Evolutionary conservation across 2,113 vertebrate species (phyloP).

Genomic region (Nibea albiflora): DNA sequence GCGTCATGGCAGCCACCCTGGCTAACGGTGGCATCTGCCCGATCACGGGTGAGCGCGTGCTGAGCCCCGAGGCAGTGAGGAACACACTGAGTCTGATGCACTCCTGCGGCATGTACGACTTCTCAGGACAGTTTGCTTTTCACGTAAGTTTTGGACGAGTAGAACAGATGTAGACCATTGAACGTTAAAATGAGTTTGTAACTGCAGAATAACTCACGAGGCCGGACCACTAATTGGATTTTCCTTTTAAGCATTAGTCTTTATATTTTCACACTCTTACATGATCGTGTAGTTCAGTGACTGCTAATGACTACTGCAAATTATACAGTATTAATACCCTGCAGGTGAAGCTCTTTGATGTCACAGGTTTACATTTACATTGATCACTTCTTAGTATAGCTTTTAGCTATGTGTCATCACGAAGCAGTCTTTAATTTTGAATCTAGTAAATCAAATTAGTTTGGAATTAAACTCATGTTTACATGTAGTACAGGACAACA

Average conservation of each 20-base stretch:
- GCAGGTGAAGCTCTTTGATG: no score
- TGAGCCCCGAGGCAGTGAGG: slow-evolving; percentile 95
- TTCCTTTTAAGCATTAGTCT: no score
- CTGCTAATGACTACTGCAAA: no score
- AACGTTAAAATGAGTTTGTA: no score
- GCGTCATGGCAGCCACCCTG: slow-evolving; percentile 98
- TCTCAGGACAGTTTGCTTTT: slow-evolving; percentile 98
- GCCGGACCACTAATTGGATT: no score
- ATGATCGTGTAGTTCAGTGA: no score
- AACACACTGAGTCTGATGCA: slow-evolving; percentile 99
- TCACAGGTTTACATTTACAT: no score
- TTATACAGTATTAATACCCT: no score
- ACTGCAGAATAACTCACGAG: no score
- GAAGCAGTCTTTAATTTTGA: not conserved
- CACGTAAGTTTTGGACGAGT: slow-evolving; percentile 85
- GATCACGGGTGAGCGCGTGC: slow-evolving; percentile 94
- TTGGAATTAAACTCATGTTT: not conserved
- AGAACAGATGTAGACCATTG: no score
- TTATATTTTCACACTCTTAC: no score
- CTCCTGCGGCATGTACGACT: slow-evolving; percentile 99
- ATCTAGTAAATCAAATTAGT: not conserved
- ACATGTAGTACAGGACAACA: not conserved
- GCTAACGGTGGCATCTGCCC: slow-evolving; percentile 98
- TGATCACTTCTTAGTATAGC: not conserved
- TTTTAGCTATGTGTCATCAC: not conserved